Evolutionary conservation across 2,888 invertebrate species (phyloP).

Genomic region (Chromoteleia sp.): DNA sequence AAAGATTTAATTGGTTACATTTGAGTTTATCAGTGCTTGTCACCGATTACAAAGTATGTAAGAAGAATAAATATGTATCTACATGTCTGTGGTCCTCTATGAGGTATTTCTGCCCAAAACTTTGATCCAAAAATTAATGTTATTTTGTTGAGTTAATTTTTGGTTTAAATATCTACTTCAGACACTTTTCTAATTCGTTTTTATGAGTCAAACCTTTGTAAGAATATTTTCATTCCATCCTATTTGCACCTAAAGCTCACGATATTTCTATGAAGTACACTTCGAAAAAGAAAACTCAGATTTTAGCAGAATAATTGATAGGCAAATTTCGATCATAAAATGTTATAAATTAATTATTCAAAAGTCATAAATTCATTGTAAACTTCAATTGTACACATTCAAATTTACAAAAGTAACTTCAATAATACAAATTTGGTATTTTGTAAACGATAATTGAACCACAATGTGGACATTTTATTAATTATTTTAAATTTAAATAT

Average conservation of each 20-base stretch:
- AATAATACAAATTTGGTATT: too few species aligned
- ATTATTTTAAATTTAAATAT: too few species aligned
- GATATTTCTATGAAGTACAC: slow-evolving; percentile 42
- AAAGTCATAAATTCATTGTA: too few species aligned
- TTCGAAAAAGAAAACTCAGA: slow-evolving; percentile 26
- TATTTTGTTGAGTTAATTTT: slow-evolving; percentile 20
- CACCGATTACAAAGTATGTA: slow-evolving; percentile 32
- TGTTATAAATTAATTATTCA: too few species aligned
- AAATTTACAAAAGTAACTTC: too few species aligned
- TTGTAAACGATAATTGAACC: too few species aligned
- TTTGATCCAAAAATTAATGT: slow-evolving; percentile 3
- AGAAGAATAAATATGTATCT: slow-evolving; percentile 75
- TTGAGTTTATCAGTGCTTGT: slow-evolving; percentile 20
- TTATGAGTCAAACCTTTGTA: slow-evolving; percentile 40
- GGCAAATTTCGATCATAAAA: too few species aligned
- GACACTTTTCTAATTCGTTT: slow-evolving; percentile 26
- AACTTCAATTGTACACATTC: too few species aligned
- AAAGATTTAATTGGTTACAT: background rate
- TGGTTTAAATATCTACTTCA: slow-evolving; percentile 28
- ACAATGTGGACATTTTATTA: too few species aligned
- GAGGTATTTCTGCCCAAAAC: slow-evolving; percentile 39
- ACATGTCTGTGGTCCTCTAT: slow-evolving; percentile 47
- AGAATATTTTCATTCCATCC: slow-evolving; percentile 36
- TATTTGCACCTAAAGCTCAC: slow-evolving; percentile 44
- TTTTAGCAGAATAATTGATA: too few species aligned